Percentiles rank a stretch among this genome's conserved stretches.
phyloP scores from a whole-genome alignment of 2,797 vertebrate species.

The Erethizon dorsatum region DNA sequence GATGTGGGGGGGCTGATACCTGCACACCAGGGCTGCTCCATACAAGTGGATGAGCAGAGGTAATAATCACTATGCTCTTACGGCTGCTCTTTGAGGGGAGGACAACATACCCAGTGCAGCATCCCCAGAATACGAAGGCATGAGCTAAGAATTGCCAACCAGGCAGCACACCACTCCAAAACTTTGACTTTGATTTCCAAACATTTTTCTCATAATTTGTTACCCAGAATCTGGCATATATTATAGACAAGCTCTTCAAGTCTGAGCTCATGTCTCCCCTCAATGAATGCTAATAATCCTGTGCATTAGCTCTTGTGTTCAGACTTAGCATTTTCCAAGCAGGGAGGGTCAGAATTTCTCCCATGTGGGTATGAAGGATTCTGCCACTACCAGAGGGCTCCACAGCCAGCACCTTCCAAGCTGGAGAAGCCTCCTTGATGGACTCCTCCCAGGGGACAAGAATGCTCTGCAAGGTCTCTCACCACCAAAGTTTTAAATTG shows the following conservation, averaged over 20 bases:
- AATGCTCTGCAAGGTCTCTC: not conserved
- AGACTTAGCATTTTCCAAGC: not conserved
- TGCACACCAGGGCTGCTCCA: not conserved
- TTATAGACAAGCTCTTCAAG: not conserved
- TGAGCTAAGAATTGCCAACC: not conserved
- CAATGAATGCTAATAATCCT: not conserved
- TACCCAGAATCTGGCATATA: not conserved
- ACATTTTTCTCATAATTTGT: not conserved
- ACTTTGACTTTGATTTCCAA: slow-evolving; percentile 33
- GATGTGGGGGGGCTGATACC: rapidly evolving
- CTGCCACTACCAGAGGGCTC: not conserved
- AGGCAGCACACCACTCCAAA: not conserved
- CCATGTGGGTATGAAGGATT: not conserved
- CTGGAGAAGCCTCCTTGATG: not conserved
- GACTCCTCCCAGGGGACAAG: not conserved
- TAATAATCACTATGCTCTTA: not conserved
- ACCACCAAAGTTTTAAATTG: not conserved
- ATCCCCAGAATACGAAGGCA: not conserved
- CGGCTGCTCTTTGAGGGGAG: not conserved
- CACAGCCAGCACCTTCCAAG: not conserved
- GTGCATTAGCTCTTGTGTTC: not conserved
- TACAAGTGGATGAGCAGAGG: not conserved
- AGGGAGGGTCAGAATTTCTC: not conserved
- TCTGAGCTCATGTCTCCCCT: slow-evolving; percentile 28
- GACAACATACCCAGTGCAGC: not conserved